Evolutionary conservation across 2,113 vertebrate genomes (phyloP).

Genomic region (Cynopterus brachyotis): DNA sequence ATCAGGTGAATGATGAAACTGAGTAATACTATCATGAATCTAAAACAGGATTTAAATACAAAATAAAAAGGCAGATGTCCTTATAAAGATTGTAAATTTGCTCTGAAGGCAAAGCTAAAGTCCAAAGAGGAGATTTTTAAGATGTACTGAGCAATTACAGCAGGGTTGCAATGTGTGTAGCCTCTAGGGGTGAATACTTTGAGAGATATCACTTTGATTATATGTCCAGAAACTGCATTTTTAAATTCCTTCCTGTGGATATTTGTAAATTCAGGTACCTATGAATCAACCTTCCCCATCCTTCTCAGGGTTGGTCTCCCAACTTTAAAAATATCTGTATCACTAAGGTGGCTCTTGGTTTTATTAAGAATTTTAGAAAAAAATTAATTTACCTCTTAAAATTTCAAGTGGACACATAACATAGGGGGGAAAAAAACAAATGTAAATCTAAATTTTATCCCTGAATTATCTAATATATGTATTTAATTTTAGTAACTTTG

Average conservation of each 20-base stretch:
- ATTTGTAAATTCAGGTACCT: not conserved
- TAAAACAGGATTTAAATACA: conserved; percentile 47
- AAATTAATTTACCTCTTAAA: conserved; percentile 8
- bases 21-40: not conserved
- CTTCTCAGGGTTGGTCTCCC: not conserved
- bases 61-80: conserved; percentile 58
- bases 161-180: not conserved
- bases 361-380: not conserved
- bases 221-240: conserved; percentile 23
- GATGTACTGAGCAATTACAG: not conserved
- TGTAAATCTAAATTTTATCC: conserved; percentile 6
- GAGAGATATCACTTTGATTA: conserved; percentile 6
- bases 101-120: not conserved
- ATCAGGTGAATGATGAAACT: conserved; percentile 43
- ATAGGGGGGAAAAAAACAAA: not conserved
- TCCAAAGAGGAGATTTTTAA: not conserved
- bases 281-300: not conserved
- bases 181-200: not conserved
- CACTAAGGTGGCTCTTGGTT: not conserved
- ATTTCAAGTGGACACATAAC: not conserved
- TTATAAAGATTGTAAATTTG: conserved; percentile 15
- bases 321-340: not conserved
- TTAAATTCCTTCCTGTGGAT: not conserved
- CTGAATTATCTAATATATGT: not conserved
- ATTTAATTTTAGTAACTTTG: not conserved